phyloP scores from a whole-genome alignment of 2,888 invertebrate species.

The Rhorus exstirpatorius region DNA sequence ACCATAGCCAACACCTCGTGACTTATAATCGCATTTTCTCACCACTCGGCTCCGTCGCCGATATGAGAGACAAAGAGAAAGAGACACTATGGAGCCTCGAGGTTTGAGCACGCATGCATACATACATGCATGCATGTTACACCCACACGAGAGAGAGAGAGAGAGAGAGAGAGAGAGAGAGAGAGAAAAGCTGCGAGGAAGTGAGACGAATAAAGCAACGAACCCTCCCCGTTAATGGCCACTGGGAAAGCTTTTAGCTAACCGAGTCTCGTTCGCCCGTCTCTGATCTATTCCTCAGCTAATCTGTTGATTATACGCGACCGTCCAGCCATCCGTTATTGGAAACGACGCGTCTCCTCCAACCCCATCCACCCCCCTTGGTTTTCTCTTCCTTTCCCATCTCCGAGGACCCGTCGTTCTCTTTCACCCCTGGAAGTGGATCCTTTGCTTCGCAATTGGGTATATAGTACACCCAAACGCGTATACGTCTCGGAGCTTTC shows the following conservation, averaged over 20 bases:
- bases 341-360: slow-evolving; percentile 78
- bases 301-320: slow-evolving; percentile 86
- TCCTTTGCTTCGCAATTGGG: slow-evolving; percentile 64
- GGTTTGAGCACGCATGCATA: slow-evolving; percentile 57
- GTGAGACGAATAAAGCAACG: slow-evolving; percentile 70
- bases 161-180: slow-evolving; percentile 15
- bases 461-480: slow-evolving; percentile 50
- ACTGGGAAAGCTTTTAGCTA: slow-evolving; percentile 85
- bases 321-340: slow-evolving; percentile 84
- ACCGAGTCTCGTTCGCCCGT: slow-evolving; percentile 81
- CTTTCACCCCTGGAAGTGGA: slow-evolving; percentile 63
- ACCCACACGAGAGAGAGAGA: slow-evolving; percentile 7
- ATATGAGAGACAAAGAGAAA: slow-evolving; percentile 51
- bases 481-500: slow-evolving; percentile 62
- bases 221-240: slow-evolving; percentile 84
- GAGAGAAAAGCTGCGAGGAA: slow-evolving; percentile 31
- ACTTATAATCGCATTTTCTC: slow-evolving; percentile 86
- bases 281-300: slow-evolving; percentile 85
- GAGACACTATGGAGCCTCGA: slow-evolving; percentile 49
- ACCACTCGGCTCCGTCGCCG: slow-evolving; percentile 71
- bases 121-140: slow-evolving; percentile 54
- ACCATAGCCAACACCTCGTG: slow-evolving; percentile 83
- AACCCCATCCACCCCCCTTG: slow-evolving; percentile 49
- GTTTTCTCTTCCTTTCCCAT: slow-evolving; percentile 44
- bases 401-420: slow-evolving; percentile 65